A percentile compares a stretch with the other conserved stretches of the same genome.
phyloP scores from a whole-genome alignment of 2,888 invertebrate genomes.

The Synanthedon andrenaeformis region DNA sequence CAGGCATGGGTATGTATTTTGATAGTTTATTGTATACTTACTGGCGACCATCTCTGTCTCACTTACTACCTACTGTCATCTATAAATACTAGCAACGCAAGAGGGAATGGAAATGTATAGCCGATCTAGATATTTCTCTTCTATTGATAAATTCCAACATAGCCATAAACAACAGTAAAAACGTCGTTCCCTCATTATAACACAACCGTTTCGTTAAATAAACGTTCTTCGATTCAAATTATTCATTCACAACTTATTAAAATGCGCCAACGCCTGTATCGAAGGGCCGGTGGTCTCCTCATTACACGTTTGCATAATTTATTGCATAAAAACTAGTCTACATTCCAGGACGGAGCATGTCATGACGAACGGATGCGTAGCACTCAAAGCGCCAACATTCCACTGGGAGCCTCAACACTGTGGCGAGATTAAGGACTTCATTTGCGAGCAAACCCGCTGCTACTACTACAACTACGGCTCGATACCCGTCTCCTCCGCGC shows the following conservation, averaged over 20 bases:
- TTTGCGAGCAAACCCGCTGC: slow-evolving; percentile 91
- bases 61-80: no score
- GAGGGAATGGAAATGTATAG: no score
- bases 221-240: no score
- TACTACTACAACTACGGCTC: slow-evolving; percentile 93
- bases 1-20: slow-evolving; percentile 73
- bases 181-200: no score
- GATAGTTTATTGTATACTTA: not conserved
- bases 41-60: no score
- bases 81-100: no score
- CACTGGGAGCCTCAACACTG: slow-evolving; percentile 88
- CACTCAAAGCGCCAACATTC: slow-evolving; percentile 81
- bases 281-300: not conserved
- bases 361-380: slow-evolving; percentile 79
- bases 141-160: no score
- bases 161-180: no score
- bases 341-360: slow-evolving; percentile 65
- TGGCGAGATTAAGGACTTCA: slow-evolving; percentile 85
- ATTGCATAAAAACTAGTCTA: slow-evolving; percentile 1
- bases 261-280: no score
- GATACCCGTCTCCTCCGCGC: slow-evolving; percentile 89
- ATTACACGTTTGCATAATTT: not conserved
- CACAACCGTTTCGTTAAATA: no score
- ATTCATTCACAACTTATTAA: no score
- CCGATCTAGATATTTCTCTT: no score